phyloP scores from a whole-genome alignment of 1,140 invertebrate genomes.

The Pseudomyrmex flavicornis region DNA sequence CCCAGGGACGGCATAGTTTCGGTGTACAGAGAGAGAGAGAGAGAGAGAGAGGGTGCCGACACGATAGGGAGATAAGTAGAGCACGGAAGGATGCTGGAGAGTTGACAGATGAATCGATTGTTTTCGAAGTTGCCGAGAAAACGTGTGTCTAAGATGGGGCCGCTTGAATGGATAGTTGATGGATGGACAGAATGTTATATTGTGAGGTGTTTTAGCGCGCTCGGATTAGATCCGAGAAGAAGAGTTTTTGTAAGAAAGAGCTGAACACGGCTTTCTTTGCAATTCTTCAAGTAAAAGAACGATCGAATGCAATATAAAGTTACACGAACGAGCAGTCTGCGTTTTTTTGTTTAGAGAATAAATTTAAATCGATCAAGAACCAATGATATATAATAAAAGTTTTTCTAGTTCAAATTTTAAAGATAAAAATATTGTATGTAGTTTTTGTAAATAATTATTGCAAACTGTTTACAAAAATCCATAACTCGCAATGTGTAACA shows the following conservation, averaged over 20 bases:
- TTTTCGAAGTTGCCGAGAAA: slow-evolving; percentile 34
- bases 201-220: background rate
- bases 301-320: background rate
- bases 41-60: background rate
- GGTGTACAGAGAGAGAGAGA: background rate
- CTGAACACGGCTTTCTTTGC: background rate
- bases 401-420: background rate
- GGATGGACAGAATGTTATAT: slow-evolving; percentile 7
- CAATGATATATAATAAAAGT: background rate
- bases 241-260: background rate
- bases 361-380: background rate
- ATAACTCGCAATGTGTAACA: background rate
- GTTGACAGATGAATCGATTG: slow-evolving; percentile 62
- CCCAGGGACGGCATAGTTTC: slow-evolving; percentile 47
- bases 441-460: background rate
- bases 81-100: slow-evolving; percentile 25
- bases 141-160: background rate
- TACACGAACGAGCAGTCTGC: too few species aligned
- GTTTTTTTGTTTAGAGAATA: background rate
- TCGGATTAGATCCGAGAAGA: background rate
- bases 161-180: background rate
- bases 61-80: slow-evolving; percentile 50
- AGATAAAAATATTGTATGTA: background rate
- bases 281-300: background rate
- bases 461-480: background rate